These are phyloP conservation scores for Leucophenga varia DNA, from an alignment of 1,140 invertebrate species.

Conservation along the genomic window DNA sequence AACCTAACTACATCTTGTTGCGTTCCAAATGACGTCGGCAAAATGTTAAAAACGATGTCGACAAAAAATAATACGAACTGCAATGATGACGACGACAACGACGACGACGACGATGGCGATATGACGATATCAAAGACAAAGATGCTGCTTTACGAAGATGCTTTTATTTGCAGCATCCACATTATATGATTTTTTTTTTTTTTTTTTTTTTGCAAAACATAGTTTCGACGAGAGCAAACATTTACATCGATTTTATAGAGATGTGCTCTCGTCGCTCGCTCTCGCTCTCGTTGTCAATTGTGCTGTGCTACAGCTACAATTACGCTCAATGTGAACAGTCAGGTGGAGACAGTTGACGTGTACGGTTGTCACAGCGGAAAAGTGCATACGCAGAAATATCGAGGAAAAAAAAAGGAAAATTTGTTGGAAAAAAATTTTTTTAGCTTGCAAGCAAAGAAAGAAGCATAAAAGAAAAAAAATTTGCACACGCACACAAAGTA, in stretches of 20 bases:
- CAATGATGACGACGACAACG: slow-evolving; percentile 3
- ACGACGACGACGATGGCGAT: background rate
- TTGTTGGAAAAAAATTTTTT: slow-evolving; percentile 18
- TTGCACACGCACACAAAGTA: slow-evolving; percentile 2
- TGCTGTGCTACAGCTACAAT: too few species aligned
- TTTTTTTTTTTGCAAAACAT: too few species aligned
- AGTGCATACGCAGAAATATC: slow-evolving; percentile 26
- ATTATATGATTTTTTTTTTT: too few species aligned
- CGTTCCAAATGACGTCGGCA: too few species aligned
- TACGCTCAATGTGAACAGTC: slow-evolving; percentile 38
- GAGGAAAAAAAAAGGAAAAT: slow-evolving; percentile 25
- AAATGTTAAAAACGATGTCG: background rate
- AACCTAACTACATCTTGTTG: too few species aligned
- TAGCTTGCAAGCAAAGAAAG: slow-evolving; percentile 4
- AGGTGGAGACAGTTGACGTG: slow-evolving; percentile 57
- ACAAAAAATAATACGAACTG: slow-evolving; percentile 32
- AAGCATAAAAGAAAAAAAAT: slow-evolving; percentile 1
- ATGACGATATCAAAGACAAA: background rate
- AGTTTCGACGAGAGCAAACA: too few species aligned
- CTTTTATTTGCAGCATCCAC: too few species aligned
- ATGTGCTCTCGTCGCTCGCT: slow-evolving; percentile 3
- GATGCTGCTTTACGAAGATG: background rate
- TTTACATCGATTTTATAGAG: slow-evolving; percentile 37
- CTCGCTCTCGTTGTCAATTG: background rate
- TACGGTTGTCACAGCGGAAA: slow-evolving; percentile 47